Evolutionary conservation across 2,113 vertebrate species (phyloP).

Genomic region (Poeciliopsis prolifica): DNA sequence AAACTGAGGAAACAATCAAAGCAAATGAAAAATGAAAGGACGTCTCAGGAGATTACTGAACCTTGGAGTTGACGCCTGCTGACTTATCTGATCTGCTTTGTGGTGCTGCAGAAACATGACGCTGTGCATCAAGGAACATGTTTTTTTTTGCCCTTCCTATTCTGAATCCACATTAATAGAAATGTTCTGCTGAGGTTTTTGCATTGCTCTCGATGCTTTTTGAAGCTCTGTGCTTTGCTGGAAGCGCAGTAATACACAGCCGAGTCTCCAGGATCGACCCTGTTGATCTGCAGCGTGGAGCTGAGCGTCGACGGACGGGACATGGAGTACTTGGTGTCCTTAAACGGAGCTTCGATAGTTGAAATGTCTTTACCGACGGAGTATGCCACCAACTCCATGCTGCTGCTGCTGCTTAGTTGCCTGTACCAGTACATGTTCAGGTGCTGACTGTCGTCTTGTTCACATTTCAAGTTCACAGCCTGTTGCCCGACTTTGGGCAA

Average conservation of each 20-base stretch:
- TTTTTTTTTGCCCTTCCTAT: neutral
- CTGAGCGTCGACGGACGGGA: neutral
- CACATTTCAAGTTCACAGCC: conserved; percentile 24
- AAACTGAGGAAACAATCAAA: neutral
- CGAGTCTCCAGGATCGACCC: neutral
- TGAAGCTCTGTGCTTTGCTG: conserved; percentile 22
- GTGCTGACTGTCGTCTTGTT: conserved; percentile 36
- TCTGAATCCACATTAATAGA: neutral
- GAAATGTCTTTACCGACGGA: neutral
- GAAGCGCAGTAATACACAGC: conserved; percentile 30
- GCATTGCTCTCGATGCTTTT: conserved; percentile 18
- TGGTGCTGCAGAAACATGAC: conserved; percentile 11
- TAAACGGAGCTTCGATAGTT: neutral
- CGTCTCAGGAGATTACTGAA: neutral
- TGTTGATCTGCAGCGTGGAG: neutral
- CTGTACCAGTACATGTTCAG: conserved; percentile 27
- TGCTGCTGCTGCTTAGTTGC: neutral
- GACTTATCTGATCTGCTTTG: conserved; percentile 36
- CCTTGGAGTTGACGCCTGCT: conserved; percentile 22
- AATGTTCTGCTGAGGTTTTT: neutral
- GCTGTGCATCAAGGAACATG: neutral
- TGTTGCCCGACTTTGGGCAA: neutral
- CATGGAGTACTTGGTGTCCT: conserved; percentile 9
- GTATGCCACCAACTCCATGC: neutral
- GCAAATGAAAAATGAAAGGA: neutral